Evolutionary conservation across 2,888 invertebrate species (phyloP).

Genomic region (Meloe dianella): DNA sequence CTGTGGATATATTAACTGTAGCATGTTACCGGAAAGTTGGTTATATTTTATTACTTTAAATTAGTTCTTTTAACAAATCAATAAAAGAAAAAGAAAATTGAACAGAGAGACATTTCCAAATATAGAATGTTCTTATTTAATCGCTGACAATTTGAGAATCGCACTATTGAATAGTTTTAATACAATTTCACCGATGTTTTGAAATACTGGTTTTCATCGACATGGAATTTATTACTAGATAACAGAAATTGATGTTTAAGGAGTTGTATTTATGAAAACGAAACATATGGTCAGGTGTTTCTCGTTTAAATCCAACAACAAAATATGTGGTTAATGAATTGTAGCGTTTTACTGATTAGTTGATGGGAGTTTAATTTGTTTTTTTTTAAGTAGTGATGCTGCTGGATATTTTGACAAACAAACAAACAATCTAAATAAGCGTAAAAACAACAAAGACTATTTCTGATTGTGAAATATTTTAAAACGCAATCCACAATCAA

Average conservation of each 20-base stretch:
- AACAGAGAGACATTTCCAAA: not conserved
- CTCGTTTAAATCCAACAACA: slow-evolving; percentile 31
- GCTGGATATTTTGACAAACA: slow-evolving; percentile 36
- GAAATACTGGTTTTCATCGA: slow-evolving; percentile 27
- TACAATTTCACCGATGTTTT: slow-evolving; percentile 22
- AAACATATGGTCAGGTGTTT: slow-evolving; percentile 39
- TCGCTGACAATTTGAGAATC: not conserved
- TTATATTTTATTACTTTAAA: slow-evolving; percentile 6
- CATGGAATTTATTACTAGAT: slow-evolving; percentile 28
- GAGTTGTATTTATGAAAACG: slow-evolving; percentile 28
- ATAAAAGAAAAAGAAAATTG: not conserved
- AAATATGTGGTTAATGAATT: not conserved
- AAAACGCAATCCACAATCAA: slow-evolving; percentile 11
- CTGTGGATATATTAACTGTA: not conserved
- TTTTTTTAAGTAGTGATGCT: slow-evolving; percentile 20
- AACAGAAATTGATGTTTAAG: slow-evolving; percentile 26
- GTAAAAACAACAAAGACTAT: slow-evolving; percentile 21
- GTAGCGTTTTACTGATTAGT: slow-evolving; percentile 6
- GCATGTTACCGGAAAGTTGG: not conserved
- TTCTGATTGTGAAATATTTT: not conserved
- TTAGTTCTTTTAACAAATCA: not conserved
- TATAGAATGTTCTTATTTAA: not conserved
- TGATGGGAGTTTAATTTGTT: not conserved
- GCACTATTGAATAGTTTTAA: slow-evolving; percentile 8
- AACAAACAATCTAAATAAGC: slow-evolving; percentile 20